These are phyloP conservation scores for Loris lydekkerianus DNA, from an alignment of 2,797 vertebrate genomes.

Conservation along the genomic window DNA sequence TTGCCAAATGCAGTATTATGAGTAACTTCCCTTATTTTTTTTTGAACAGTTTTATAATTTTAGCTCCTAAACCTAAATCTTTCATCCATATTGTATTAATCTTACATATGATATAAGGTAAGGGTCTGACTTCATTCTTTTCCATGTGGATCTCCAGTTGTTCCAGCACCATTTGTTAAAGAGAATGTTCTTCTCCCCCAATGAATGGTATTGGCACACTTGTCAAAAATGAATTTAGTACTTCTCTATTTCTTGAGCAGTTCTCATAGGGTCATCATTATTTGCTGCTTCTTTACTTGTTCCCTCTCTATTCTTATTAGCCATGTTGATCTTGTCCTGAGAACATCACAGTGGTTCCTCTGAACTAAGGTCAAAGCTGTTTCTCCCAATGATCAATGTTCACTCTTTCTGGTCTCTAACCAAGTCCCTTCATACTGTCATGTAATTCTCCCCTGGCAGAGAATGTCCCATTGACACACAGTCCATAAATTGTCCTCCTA, in stretches of 20 bases:
- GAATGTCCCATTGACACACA: neutral
- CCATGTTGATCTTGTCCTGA: neutral
- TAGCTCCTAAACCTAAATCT: neutral
- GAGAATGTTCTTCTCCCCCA: neutral
- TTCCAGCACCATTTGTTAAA: neutral
- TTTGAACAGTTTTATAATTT: conserved; percentile 37
- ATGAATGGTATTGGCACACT: neutral
- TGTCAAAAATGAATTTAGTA: conserved; percentile 32
- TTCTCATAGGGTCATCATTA: conserved; percentile 20
- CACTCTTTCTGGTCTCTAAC: neutral
- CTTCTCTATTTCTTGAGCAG: conserved; percentile 1
- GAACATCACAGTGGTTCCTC: neutral
- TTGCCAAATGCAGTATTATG: neutral
- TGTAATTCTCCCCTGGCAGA: neutral
- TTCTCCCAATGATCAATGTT: neutral
- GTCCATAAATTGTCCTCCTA: neutral
- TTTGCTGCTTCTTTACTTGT: conserved; percentile 29
- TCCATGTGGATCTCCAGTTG: neutral
- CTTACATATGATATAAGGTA: neutral
- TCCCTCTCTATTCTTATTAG: conserved; percentile 10
- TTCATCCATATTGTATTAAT: neutral
- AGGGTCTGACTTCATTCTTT: conserved; percentile 15
- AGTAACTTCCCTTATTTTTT: neutral
- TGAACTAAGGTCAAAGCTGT: neutral
- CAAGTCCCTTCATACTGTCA: conserved; percentile 5